Percentiles rank a stretch among this genome's conserved stretches.
These are phyloP conservation scores for Agriotes lineatus DNA, from an alignment of 2,888 invertebrate genomes.

Conservation along the genomic window DNA sequence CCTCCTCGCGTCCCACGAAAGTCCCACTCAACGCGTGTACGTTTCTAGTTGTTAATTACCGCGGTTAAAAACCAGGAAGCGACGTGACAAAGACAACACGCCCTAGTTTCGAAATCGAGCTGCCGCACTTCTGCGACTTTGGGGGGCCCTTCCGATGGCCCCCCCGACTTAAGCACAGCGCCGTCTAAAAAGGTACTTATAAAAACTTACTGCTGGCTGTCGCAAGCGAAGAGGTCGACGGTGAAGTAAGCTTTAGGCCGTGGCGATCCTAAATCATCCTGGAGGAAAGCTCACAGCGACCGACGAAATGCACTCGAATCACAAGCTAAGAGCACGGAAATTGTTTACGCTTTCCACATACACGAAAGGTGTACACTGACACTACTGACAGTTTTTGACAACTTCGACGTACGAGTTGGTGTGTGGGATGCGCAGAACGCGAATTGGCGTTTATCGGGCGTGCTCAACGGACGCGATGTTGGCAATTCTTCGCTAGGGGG, in stretches of 20 bases:
- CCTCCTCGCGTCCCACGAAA: conserved; percentile 17
- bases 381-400: conserved; percentile 38
- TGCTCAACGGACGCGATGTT: background rate
- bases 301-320: background rate
- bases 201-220: conserved; percentile 23
- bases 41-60: background rate
- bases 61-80: conserved; percentile 18
- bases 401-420: conserved; percentile 15
- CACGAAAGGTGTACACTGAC: conserved; percentile 29
- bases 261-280: conserved; percentile 7
- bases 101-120: conserved; percentile 24
- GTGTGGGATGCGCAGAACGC: conserved; percentile 1
- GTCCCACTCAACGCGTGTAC: background rate
- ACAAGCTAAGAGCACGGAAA: background rate
- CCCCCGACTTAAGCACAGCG: no score
- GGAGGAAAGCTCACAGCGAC: background rate
- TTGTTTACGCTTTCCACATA: conserved; percentile 21
- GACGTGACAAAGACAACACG: conserved; percentile 22
- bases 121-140: background rate
- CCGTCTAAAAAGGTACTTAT: background rate
- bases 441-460: background rate
- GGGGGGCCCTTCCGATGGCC: background rate
- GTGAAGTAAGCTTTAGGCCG: background rate
- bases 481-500: background rate
- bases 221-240: conserved; percentile 10